Percentiles rank a stretch among this genome's conserved stretches.
Evolutionary conservation across 2,113 vertebrate species (phyloP).

Genomic region (Anoura caudifer): DNA sequence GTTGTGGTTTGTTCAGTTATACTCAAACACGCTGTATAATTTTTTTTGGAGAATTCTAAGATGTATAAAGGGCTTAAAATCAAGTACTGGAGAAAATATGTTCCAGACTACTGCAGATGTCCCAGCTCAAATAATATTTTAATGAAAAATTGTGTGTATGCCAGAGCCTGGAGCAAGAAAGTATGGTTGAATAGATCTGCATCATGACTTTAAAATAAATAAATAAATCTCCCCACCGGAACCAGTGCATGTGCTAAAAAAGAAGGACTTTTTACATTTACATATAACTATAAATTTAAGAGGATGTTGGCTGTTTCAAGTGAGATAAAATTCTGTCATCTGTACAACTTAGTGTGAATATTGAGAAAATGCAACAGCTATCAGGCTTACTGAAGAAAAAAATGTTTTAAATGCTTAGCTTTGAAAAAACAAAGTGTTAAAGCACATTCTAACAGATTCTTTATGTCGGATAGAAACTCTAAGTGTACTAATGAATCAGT

Average conservation of each 20-base stretch:
- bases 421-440: conserved; percentile 19
- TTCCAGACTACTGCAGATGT: conserved; percentile 38
- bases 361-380: conserved; percentile 9
- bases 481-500: not conserved
- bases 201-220: conserved; percentile 45
- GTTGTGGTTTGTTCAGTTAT: conserved; percentile 15
- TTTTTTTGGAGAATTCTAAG: conserved; percentile 27
- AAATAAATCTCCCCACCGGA: not conserved
- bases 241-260: not conserved
- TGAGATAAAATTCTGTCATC: conserved; percentile 1
- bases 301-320: conserved; percentile 16
- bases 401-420: not conserved
- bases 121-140: conserved; percentile 36
- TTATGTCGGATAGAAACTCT: not conserved
- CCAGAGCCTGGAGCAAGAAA: not conserved
- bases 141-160: conserved; percentile 30
- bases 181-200: not conserved
- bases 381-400: not conserved
- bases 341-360: conserved; percentile 1
- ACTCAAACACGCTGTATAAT: not conserved
- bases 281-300: conserved; percentile 24
- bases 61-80: conserved; percentile 45
- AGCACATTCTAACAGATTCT: not conserved
- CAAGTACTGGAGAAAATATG: conserved; percentile 42
- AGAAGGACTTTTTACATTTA: not conserved